Percentiles rank a stretch among this genome's conserved stretches.
These are phyloP conservation scores for Drosophila siamana DNA, from an alignment of 2,888 invertebrate species.

Conservation along the genomic window DNA sequence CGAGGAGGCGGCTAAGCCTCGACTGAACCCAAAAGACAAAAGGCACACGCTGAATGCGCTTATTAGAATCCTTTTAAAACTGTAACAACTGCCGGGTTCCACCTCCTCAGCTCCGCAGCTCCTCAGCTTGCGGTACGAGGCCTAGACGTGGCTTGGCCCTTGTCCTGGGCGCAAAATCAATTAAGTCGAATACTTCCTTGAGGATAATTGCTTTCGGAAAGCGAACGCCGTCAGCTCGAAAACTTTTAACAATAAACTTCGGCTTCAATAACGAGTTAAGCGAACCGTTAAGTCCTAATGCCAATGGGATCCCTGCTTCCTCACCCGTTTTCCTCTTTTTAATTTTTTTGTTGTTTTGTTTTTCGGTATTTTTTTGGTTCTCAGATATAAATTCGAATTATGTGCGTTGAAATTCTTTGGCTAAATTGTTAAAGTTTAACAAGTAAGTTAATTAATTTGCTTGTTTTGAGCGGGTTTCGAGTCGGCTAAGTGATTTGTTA, in stretches of 20 bases:
- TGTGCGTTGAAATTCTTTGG: conserved; percentile 43
- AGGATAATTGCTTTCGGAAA: conserved; percentile 77
- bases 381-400: conserved; percentile 56
- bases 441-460: conserved; percentile 74
- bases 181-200: conserved; percentile 77
- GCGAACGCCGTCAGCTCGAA: conserved; percentile 63
- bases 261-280: conserved; percentile 75
- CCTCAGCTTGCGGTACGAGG: too few species aligned
- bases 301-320: conserved; percentile 50
- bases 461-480: conserved; percentile 43
- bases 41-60: conserved; percentile 69
- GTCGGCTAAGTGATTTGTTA: conserved; percentile 74
- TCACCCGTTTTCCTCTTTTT: conserved; percentile 15
- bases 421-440: conserved; percentile 68
- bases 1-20: conserved; percentile 22
- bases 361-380: conserved; percentile 2
- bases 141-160: background rate
- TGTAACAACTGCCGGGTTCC: conserved; percentile 62
- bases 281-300: conserved; percentile 77
- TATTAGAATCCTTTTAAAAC: conserved; percentile 77
- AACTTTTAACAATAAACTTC: conserved; percentile 75
- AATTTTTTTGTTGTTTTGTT: background rate
- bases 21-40: conserved; percentile 45
- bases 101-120: too few species aligned
- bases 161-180: conserved; percentile 66